These are phyloP conservation scores for Dermolepida albohirtum DNA, from an alignment of 2,888 invertebrate genomes.

Conservation along the genomic window DNA sequence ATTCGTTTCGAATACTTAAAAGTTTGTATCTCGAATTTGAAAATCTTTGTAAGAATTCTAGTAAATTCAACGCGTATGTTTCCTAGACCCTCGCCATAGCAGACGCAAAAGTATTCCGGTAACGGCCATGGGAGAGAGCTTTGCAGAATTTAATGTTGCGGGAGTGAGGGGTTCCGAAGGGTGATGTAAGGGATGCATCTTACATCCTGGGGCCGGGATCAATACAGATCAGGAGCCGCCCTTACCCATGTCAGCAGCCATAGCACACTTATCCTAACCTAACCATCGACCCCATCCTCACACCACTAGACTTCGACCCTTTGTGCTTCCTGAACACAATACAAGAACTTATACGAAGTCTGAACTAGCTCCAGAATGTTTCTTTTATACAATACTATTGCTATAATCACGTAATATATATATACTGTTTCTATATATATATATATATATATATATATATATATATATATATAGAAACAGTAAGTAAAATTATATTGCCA, in stretches of 20 bases:
- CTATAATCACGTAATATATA: neutral
- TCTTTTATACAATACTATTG: conserved; percentile 18
- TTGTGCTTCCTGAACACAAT: conserved; percentile 50
- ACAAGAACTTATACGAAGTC: conserved; percentile 48
- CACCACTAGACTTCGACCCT: conserved; percentile 49
- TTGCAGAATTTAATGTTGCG: conserved; percentile 41
- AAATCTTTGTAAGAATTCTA: conserved; percentile 4
- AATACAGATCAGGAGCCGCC: conserved; percentile 67
- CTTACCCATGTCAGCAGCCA: conserved; percentile 66
- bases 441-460: too few species aligned
- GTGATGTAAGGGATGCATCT: conserved; percentile 66
- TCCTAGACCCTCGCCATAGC: conserved; percentile 26
- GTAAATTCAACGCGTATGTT: conserved; percentile 6
- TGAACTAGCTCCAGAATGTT: conserved; percentile 18
- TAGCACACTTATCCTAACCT: conserved; percentile 56
- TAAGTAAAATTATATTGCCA: too few species aligned
- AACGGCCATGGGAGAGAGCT: conserved; percentile 26
- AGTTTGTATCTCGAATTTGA: neutral
- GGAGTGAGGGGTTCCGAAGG: conserved; percentile 49
- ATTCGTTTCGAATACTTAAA: neutral
- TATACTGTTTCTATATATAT: too few species aligned
- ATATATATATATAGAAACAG: too few species aligned
- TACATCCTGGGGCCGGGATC: conserved; percentile 66
- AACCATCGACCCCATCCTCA: conserved; percentile 49
- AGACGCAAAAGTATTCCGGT: conserved; percentile 17